phyloP scores from a whole-genome alignment of 2,888 invertebrate species.

The Melikaiella ostensackeni region DNA sequence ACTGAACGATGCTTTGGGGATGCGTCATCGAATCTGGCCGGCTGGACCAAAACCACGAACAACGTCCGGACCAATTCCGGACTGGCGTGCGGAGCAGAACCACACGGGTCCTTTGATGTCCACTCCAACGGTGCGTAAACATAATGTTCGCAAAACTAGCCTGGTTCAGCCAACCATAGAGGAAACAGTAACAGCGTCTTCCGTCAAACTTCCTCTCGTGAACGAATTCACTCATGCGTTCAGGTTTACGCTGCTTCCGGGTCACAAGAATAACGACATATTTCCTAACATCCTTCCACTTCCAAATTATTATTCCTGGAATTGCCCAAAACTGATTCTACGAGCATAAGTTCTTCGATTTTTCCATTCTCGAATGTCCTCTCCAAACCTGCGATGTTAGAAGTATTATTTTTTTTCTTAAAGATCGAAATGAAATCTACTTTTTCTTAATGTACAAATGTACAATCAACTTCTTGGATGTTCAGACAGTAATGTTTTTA shows the following conservation, averaged over 20 bases:
- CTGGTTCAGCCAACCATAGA: not conserved
- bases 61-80: slow-evolving; percentile 32
- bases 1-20: slow-evolving; percentile 9
- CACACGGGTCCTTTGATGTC: slow-evolving; percentile 34
- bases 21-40: slow-evolving; percentile 26
- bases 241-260: slow-evolving; percentile 8
- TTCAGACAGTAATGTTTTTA: too few relatives aligned
- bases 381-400: too few relatives aligned
- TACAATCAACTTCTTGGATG: too few relatives aligned
- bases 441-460: too few relatives aligned
- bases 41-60: slow-evolving; percentile 21
- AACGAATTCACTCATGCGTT: slow-evolving; percentile 41
- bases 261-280: slow-evolving; percentile 29
- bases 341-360: too few relatives aligned
- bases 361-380: too few relatives aligned
- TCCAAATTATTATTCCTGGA: not conserved
- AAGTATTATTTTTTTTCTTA: too few relatives aligned
- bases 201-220: slow-evolving; percentile 44
- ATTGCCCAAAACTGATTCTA: too few relatives aligned
- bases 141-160: slow-evolving; percentile 37
- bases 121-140: slow-evolving; percentile 38
- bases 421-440: too few relatives aligned
- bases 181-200: slow-evolving; percentile 44
- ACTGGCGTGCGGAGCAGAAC: slow-evolving; percentile 11
- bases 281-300: slow-evolving; percentile 6